Conservation (phyloP, 2,113 vertebrate species). For the Seriola dumerili region DNA sequence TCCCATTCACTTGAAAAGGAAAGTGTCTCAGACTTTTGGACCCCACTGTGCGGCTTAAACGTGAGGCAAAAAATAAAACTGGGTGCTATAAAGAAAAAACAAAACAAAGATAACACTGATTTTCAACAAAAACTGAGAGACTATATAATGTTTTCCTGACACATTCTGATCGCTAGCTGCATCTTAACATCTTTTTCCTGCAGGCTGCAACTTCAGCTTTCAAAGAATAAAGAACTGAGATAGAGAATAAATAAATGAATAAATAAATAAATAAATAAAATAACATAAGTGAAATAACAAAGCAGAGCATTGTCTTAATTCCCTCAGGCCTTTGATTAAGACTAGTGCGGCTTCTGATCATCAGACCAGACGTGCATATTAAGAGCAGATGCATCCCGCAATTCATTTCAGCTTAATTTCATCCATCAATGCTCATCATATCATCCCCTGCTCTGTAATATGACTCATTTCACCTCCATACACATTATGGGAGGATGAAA, state of each 20-base stretch:
- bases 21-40: too few species aligned
- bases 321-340: constrained; percentile 58
- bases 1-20: too few species aligned
- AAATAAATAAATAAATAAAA: too few species aligned
- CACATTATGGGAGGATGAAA: not conserved
- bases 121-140: constrained; percentile 17
- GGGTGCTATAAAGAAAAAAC: too few species aligned
- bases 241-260: not conserved
- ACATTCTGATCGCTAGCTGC: constrained; percentile 25
- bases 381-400: constrained; percentile 53
- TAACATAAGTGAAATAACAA: constrained; percentile 7
- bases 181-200: constrained; percentile 37
- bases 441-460: constrained; percentile 34
- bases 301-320: constrained; percentile 12
- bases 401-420: constrained; percentile 63
- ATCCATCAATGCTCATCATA: constrained; percentile 59
- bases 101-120: too few species aligned
- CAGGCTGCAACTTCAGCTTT: constrained; percentile 38
- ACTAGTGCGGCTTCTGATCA: constrained; percentile 34
- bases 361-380: constrained; percentile 43
- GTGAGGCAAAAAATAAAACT: too few species aligned
- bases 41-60: too few species aligned
- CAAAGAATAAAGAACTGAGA: constrained; percentile 37
- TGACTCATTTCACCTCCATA: constrained; percentile 50
- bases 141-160: constrained; percentile 18